These are phyloP conservation scores for Bothrops jararaca DNA, from an alignment of 2,113 vertebrate genomes.

Conservation along the genomic window DNA sequence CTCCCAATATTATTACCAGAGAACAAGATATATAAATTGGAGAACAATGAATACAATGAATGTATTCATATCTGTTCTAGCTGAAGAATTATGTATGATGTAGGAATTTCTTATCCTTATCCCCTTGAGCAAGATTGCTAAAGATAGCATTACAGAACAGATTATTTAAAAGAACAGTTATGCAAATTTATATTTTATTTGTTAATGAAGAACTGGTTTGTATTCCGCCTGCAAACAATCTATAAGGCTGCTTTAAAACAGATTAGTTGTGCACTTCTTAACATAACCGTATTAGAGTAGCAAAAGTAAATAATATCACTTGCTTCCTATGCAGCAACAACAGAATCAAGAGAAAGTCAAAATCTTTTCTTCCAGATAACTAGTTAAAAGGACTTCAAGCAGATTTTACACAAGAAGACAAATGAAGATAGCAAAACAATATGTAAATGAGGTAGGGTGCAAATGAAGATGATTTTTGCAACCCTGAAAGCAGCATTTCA, in stretches of 20 bases:
- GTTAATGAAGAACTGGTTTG: background rate
- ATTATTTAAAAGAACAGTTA: background rate
- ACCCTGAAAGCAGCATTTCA: background rate
- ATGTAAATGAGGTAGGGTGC: background rate
- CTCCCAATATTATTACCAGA: background rate
- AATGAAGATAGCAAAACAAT: background rate
- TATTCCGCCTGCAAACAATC: background rate
- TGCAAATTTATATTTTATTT: conserved; percentile 4
- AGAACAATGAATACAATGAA: background rate
- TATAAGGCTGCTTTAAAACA: background rate
- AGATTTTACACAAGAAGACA: background rate
- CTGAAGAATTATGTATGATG: background rate
- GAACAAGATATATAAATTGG: background rate
- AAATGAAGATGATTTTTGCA: background rate
- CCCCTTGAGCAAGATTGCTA: background rate
- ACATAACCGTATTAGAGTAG: background rate
- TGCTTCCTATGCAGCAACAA: background rate
- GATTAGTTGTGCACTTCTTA: background rate
- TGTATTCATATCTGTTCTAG: background rate
- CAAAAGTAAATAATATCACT: background rate
- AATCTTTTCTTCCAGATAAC: background rate
- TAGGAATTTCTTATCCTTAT: background rate
- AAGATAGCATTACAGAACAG: background rate
- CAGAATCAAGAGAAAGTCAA: background rate
- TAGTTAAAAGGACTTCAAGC: background rate